These are phyloP conservation scores for Neopipo cinnamomea DNA, from an alignment of 2,113 vertebrate genomes.

Conservation along the genomic window DNA sequence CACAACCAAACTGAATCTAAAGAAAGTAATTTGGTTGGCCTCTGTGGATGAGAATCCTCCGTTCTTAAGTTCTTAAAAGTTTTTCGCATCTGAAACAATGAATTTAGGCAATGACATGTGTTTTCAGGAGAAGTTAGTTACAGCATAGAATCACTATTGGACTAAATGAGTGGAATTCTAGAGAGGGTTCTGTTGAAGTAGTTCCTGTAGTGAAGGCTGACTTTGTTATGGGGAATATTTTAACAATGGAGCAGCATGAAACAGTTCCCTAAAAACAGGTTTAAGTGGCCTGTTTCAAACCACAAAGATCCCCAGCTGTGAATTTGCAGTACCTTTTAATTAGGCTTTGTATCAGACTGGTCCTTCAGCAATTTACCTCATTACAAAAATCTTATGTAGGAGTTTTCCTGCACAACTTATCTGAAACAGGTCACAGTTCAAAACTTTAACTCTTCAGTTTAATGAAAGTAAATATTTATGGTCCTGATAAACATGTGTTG, in stretches of 20 bases:
- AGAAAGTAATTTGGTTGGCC: neutral
- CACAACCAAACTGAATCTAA: neutral
- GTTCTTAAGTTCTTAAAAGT: neutral
- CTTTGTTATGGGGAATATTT: neutral
- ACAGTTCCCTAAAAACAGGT: neutral
- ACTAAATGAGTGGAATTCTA: neutral
- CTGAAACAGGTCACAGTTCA: neutral
- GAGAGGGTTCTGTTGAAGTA: neutral
- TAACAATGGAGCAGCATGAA: neutral
- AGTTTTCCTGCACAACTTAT: neutral
- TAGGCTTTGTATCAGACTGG: neutral
- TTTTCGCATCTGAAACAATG: neutral
- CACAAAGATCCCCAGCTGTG: neutral
- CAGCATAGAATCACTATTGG: neutral
- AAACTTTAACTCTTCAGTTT: conserved; percentile 32
- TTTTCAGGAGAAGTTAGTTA: neutral
- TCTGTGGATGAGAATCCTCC: neutral
- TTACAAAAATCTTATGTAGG: neutral
- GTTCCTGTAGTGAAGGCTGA: neutral
- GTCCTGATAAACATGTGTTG: conserved; percentile 31
- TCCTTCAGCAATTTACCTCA: neutral
- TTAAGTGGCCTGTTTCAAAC: neutral
- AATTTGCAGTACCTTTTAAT: conserved; percentile 2
- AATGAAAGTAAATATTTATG: conserved; percentile 48
- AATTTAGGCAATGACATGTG: neutral